Base-by-base conservation (phyloP, 1,140 invertebrate genomes). In the Cotesia vestalis region DNA sequence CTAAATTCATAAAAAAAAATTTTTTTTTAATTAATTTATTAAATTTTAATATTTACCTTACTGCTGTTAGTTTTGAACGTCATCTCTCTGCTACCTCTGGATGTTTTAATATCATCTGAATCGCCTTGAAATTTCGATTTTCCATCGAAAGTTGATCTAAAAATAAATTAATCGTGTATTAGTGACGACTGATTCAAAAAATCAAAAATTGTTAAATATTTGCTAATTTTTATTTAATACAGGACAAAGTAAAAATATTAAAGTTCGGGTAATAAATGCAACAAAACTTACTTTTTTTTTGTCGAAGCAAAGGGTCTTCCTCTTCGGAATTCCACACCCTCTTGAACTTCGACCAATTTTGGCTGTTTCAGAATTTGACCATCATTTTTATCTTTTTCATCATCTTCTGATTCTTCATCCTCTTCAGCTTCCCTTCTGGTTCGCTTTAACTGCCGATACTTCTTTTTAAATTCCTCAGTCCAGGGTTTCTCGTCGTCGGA, bases 401-500 rank as follows among this genome's bases (percentile, higher is more conserved):
- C 78, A 78, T 81, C 83, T 76, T 85, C 83, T 72, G 88, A 81
- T 72, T 80, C 78, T 75, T 83, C 80, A 20, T 80, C 80, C 77
- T 88, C 83, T 71, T 85, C 85, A 71, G 40, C 40, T 46, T 77
- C 70, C 76, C 77, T 83, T 68, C 85, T 80, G 73, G 87, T 89
- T 70, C 82, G 81, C 36, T 88, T 86, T 8, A 91, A 78, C 72
- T 88, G 76, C 62, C 81, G 84, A 78, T 93, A 92, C 76, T 95
- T 90, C 78, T 92, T 92, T 78, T 94, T 93, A 36, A 95, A 89
- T 88, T 96, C 94, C 78, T 92, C 91, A 0, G 90, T 89, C 91
- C 92, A 95, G 27, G 89, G 87, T 75, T 90, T 90, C 38, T 95
- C 93, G 84, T 96, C 94, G 77, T 95, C 94, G 0, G 93, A 81